Conservation (phyloP, 2,797 vertebrate genomes). For the Diceros bicornis region DNA sequence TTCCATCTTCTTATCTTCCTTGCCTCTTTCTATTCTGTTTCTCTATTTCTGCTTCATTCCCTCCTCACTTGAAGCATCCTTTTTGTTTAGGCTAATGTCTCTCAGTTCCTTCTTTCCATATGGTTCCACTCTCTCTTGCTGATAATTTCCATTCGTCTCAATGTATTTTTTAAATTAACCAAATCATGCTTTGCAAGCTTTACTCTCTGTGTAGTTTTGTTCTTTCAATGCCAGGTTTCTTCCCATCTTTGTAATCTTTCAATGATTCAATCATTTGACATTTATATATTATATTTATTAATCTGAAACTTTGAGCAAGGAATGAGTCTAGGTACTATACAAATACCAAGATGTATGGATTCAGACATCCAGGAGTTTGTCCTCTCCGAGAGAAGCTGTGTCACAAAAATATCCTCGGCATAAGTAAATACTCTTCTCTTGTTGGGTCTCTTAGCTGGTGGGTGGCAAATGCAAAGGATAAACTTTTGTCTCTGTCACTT, state of each 20-base stretch:
- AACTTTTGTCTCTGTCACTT: not conserved
- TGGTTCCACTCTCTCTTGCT: constrained; percentile 68
- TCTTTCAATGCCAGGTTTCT: not conserved
- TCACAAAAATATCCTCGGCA: not conserved
- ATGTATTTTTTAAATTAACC: constrained; percentile 71
- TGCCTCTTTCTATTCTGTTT: not conserved
- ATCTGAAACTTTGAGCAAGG: not conserved
- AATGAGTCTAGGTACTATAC: not conserved
- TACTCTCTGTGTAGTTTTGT: constrained; percentile 13
- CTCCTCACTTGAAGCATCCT: not conserved
- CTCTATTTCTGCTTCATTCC: constrained; percentile 53
- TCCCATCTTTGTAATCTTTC: not conserved
- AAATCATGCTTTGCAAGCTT: constrained; percentile 28
- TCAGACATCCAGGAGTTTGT: not conserved
- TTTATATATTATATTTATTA: not conserved
- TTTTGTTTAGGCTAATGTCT: constrained; percentile 31
- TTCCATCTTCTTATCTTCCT: constrained; percentile 4
- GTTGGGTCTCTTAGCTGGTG: not conserved
- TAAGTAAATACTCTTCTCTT: not conserved
- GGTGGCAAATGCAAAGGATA: not conserved
- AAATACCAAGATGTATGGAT: not conserved
- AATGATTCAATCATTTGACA: not conserved
- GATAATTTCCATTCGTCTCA: constrained; percentile 72
- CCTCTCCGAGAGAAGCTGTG: not conserved
- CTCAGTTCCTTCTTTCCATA: constrained; percentile 65